These are phyloP conservation scores for Acanthornis magna DNA, from an alignment of 2,797 vertebrate genomes.

Conservation along the genomic window DNA sequence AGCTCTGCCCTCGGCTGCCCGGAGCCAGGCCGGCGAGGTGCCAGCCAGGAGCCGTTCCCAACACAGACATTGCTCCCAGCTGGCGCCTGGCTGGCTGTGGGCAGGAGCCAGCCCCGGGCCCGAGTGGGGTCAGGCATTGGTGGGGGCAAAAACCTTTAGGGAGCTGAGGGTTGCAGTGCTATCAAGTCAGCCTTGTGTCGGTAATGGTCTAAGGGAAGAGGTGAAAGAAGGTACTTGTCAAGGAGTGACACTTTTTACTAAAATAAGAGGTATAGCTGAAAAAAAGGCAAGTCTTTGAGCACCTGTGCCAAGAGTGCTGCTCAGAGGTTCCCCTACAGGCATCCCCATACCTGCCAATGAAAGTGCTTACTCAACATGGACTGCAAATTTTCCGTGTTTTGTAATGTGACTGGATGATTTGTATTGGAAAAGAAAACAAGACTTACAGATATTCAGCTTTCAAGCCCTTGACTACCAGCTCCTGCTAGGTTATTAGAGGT, in stretches of 20 bases:
- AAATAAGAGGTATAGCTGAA: background rate
- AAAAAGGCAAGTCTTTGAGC: background rate
- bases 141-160: background rate
- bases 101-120: background rate
- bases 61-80: fast-evolving
- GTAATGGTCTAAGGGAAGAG: background rate
- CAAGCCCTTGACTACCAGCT: background rate
- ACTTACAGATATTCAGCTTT: background rate
- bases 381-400: background rate
- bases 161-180: background rate
- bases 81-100: background rate
- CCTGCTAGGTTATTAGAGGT: background rate
- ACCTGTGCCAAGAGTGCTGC: background rate
- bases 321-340: background rate
- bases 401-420: background rate
- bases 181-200: fast-evolving
- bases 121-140: fast-evolving
- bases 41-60: background rate
- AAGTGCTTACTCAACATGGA: background rate
- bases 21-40: fast-evolving
- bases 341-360: background rate
- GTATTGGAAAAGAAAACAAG: background rate
- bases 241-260: background rate
- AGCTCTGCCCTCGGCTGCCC: background rate
- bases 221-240: background rate